Evolutionary conservation across 2,888 invertebrate genomes (phyloP).

Genomic region (Serripes groenlandicus): DNA sequence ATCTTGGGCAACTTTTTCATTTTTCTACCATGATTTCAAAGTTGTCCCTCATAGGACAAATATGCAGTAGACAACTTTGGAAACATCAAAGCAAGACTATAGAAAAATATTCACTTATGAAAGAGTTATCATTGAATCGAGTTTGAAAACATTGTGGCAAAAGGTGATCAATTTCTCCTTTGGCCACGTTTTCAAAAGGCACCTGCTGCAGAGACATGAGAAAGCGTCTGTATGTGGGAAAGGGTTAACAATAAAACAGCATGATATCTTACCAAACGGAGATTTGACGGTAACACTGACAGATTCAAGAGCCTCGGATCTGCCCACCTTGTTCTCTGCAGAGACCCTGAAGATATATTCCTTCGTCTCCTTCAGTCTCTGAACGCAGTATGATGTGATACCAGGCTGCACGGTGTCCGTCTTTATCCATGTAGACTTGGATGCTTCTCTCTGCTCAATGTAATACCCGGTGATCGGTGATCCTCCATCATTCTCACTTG

Average conservation of each 20-base stretch:
- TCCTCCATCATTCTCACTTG: conserved; percentile 95
- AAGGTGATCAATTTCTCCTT: neutral
- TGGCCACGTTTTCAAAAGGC: neutral
- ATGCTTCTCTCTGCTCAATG: conserved; percentile 82
- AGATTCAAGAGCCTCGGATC: conserved; percentile 79
- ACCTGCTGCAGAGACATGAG: neutral
- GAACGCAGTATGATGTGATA: conserved; percentile 80
- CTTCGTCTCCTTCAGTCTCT: conserved; percentile 87
- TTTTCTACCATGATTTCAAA: no score
- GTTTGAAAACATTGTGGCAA: neutral
- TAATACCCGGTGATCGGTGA: conserved; percentile 88
- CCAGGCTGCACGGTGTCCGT: conserved; percentile 94
- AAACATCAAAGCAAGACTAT: no score
- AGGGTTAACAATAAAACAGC: neutral
- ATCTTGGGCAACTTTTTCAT: no score
- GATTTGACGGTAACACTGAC: conserved; percentile 80
- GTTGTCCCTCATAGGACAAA: no score
- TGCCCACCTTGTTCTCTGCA: conserved; percentile 84
- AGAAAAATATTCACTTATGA: no score
- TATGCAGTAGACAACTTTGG: no score
- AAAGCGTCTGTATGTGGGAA: neutral
- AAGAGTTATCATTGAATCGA: no score
- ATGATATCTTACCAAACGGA: conserved; percentile 77
- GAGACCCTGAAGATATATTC: conserved; percentile 85
- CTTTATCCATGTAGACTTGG: conserved; percentile 89